Percentiles rank a stretch among this genome's conserved stretches.
These are phyloP conservation scores for Hybognathus amarus DNA, from an alignment of 2,797 vertebrate species.

Conservation along the genomic window DNA sequence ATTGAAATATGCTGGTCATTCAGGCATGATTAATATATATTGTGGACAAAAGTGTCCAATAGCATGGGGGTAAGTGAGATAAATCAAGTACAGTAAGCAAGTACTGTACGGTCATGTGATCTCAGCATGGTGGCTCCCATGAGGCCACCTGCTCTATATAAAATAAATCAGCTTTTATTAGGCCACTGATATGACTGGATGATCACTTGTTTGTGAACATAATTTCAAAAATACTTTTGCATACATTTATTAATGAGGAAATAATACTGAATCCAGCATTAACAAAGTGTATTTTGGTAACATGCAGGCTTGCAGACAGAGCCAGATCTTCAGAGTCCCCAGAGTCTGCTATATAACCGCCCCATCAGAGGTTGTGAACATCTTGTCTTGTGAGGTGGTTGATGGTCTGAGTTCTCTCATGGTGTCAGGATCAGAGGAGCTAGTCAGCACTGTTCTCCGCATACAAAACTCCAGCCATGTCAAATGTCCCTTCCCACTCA, in stretches of 20 bases:
- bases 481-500: conserved; percentile 77
- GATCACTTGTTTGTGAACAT: background rate
- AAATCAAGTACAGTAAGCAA: background rate
- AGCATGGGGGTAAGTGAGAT: background rate
- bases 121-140: background rate
- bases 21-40: background rate
- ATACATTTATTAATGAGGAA: background rate
- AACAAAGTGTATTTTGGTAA: background rate
- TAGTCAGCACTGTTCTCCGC: conserved; percentile 85
- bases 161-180: background rate
- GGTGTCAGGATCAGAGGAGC: conserved; percentile 83
- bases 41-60: background rate
- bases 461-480: conserved; percentile 67
- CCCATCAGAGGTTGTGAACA: conserved; percentile 66
- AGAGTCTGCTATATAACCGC: conserved; percentile 79
- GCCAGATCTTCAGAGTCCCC: conserved; percentile 51
- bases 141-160: background rate
- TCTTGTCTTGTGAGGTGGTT: conserved; percentile 75
- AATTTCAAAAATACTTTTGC: background rate
- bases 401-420: conserved; percentile 81
- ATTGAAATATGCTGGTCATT: background rate
- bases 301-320: conserved; percentile 69
- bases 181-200: background rate
- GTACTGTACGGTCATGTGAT: background rate
- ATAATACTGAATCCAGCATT: background rate